phyloP scores from a whole-genome alignment of 2,113 vertebrate species.

The Rhinolophus sinicus region DNA sequence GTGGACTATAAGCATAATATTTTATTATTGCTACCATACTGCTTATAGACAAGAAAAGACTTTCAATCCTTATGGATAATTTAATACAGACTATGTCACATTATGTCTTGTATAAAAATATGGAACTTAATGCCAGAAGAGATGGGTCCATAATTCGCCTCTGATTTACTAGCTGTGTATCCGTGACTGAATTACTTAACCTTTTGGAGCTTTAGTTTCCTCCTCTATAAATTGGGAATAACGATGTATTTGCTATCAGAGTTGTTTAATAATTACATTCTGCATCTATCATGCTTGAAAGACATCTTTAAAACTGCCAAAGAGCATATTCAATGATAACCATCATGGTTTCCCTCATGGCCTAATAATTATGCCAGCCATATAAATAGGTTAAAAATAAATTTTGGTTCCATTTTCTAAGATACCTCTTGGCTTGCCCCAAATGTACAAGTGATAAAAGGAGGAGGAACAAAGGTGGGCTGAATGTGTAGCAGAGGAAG shows the following conservation, averaged over 20 bases:
- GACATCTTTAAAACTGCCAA: not conserved
- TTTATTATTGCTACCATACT: not conserved
- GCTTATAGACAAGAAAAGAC: not conserved
- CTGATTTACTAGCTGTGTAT: not conserved
- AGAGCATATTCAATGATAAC: not conserved
- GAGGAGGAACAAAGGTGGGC: not conserved
- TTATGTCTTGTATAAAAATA: not conserved
- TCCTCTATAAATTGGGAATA: not conserved
- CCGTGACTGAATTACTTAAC: not conserved
- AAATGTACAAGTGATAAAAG: not conserved
- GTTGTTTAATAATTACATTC: not conserved
- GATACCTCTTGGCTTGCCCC: not conserved
- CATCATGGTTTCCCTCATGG: not conserved
- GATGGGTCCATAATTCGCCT: not conserved
- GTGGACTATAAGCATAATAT: not conserved
- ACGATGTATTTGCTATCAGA: not conserved
- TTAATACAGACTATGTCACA: not conserved
- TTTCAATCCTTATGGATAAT: not conserved
- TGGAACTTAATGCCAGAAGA: not conserved
- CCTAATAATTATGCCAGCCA: not conserved
- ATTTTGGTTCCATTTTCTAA: constrained; percentile 16
- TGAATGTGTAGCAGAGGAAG: not conserved
- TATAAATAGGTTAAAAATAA: not conserved
- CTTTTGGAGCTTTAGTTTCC: not conserved
- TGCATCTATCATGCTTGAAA: not conserved